Percentiles rank a stretch among this genome's conserved stretches.
Evolutionary conservation across 2,113 vertebrate species (phyloP).

Genomic region (Podarcis cretensis): DNA sequence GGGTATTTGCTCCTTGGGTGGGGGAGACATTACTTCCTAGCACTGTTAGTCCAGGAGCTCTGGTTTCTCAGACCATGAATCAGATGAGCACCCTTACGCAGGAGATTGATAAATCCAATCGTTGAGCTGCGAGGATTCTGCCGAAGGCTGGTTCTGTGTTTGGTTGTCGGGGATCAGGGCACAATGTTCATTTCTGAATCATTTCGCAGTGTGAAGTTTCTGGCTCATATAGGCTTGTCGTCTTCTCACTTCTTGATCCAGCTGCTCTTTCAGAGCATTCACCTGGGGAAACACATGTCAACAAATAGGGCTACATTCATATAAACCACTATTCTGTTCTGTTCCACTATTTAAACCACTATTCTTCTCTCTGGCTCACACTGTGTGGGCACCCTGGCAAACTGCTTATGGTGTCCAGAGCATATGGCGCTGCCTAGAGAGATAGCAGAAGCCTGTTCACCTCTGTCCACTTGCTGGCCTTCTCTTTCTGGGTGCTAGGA

Average conservation of each 20-base stretch:
- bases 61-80: neutral
- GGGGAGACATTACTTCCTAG: neutral
- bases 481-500: too few species aligned
- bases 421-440: too few species aligned
- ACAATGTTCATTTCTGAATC: constrained; percentile 1
- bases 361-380: too few species aligned
- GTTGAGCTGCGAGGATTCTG: neutral
- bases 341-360: neutral
- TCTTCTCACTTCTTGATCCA: constrained; percentile 72
- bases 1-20: neutral
- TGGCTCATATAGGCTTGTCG: constrained; percentile 66
- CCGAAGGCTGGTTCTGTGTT: neutral
- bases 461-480: too few species aligned
- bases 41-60: neutral
- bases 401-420: too few species aligned
- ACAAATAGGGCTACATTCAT: neutral
- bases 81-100: neutral
- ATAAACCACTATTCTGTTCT: neutral
- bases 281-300: constrained; percentile 62
- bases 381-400: too few species aligned
- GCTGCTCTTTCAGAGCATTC: constrained; percentile 76
- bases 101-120: neutral
- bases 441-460: too few species aligned
- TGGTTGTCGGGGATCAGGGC: neutral
- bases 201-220: constrained; percentile 64